These are phyloP conservation scores for Ochropleura plecta DNA, from an alignment of 2,888 invertebrate species.

Conservation along the genomic window DNA sequence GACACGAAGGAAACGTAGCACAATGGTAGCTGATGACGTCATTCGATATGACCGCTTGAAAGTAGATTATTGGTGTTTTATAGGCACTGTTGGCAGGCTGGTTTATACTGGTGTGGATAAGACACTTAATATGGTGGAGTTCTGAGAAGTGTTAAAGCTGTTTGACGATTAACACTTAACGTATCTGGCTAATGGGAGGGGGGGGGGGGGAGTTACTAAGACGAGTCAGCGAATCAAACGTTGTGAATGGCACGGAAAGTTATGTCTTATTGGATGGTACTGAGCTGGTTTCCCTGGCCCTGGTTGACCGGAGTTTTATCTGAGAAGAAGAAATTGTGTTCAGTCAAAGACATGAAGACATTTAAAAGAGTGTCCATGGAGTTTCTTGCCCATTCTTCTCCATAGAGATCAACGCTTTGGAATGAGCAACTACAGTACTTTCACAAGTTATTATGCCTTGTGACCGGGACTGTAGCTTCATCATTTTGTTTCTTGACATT, in stretches of 20 bases:
- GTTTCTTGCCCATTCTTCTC: no score
- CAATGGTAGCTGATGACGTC: constrained; percentile 61
- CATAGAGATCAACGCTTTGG: no score
- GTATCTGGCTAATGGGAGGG: not conserved
- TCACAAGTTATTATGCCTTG: no score
- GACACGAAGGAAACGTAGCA: constrained; percentile 58
- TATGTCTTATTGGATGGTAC: not conserved
- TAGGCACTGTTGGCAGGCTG: constrained; percentile 22
- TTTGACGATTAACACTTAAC: constrained; percentile 30
- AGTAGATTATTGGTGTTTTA: constrained; percentile 53
- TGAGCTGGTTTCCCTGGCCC: not conserved
- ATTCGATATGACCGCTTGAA: constrained; percentile 53
- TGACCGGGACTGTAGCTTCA: no score
- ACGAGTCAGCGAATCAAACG: not conserved
- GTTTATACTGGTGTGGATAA: constrained; percentile 28
- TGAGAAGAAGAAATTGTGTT: not conserved
- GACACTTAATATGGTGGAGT: not conserved
- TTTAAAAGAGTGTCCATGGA: no score
- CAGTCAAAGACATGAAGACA: no score
- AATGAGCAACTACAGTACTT: no score
- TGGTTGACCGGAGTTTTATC: not conserved
- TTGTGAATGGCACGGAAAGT: no score
- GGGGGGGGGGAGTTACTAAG: not conserved
- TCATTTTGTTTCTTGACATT: no score
- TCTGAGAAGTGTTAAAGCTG: constrained; percentile 13